Base-by-base conservation (phyloP, 2,797 vertebrate genomes). In the Sebastes iracundus region DNA sequence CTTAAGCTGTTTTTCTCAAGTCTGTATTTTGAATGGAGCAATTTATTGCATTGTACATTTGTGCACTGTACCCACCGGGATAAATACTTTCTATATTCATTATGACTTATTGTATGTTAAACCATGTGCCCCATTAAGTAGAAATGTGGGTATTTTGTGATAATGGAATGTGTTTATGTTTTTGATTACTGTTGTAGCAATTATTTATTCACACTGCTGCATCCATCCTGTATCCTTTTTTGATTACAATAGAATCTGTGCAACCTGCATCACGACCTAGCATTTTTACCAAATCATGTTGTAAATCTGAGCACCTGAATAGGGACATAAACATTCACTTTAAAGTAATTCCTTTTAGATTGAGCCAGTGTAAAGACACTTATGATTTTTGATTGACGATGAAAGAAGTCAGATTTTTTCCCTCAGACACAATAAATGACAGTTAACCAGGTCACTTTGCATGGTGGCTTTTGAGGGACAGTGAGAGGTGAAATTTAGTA, bases 1-100 rank as follows among this genome's bases (percentile, higher is more conserved):
- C 69, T 87, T 81, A 59, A 82, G n/a, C 80, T 77, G 52, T 86
- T 88, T 81, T 75, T 67, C 32, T 78, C 32, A 61, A 30, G 38
- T 67, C 64, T 75, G 7, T 62, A 38, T 64, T 62, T 71, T 74
- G 16, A 81, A 69, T 49, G 30, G 27, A 75, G 35, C 23, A 73
- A 28, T 67, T 75, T 52, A 35, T 72, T 42, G 2, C 32, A 61
- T 64, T 83, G 62, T 66, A 63, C 32, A 16, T 53, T 53, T 60
- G 28, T 61, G n/a, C 59, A 64, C 27, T 69, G 22, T 71, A 30
- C 14, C 30, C 18, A 27, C 10, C 2, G 2, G 53, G 22, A 16
- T 38, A 16, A 61, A 61, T 27, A 33, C 18, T 60, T 52, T 33
- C 35, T 46, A 4, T 23, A 11, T 38, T 61, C 9, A 38, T n/a